Conservation (phyloP, 2,113 vertebrate genomes). For the Tachuris rubrigastra region DNA sequence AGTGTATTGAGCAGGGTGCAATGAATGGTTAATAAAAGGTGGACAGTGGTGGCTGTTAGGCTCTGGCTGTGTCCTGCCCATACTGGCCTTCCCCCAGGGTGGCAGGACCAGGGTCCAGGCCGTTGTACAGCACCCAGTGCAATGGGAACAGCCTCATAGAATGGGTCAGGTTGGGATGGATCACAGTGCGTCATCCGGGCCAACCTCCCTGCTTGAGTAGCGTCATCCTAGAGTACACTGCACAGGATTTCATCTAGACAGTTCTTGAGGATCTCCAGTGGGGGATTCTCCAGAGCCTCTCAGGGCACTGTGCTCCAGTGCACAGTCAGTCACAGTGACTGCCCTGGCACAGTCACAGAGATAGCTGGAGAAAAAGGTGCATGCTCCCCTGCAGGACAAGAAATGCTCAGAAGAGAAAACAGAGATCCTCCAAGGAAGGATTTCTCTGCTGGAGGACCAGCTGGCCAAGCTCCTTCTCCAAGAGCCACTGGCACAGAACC, state of each 20-base stretch:
- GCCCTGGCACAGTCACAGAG: slow-evolving; percentile 65
- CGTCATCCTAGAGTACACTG: not conserved
- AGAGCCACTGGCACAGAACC: slow-evolving; percentile 61
- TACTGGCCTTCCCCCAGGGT: accelerated
- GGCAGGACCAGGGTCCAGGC: not conserved
- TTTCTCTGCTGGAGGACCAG: slow-evolving; percentile 85
- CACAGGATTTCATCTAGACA: not conserved
- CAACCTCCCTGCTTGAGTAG: not conserved
- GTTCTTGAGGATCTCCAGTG: not conserved
- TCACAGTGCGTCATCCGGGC: not conserved
- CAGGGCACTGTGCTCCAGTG: not conserved
- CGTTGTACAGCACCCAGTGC: accelerated
- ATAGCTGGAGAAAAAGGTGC: slow-evolving; percentile 75
- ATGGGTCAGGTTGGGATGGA: not conserved
- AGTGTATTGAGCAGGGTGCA: not conserved
- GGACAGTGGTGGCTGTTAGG: not conserved
- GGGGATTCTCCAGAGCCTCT: not conserved
- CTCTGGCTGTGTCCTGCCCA: not conserved
- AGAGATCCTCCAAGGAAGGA: slow-evolving; percentile 86
- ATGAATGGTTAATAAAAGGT: not conserved
- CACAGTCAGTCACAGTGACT: not conserved
- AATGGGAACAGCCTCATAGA: not conserved
- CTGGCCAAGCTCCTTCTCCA: slow-evolving; percentile 61
- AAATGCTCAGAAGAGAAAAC: slow-evolving; percentile 82
- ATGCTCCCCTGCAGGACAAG: slow-evolving; percentile 79